Base-by-base conservation (phyloP, 2,888 invertebrate species). In the Callyntrura guangdongensis region DNA sequence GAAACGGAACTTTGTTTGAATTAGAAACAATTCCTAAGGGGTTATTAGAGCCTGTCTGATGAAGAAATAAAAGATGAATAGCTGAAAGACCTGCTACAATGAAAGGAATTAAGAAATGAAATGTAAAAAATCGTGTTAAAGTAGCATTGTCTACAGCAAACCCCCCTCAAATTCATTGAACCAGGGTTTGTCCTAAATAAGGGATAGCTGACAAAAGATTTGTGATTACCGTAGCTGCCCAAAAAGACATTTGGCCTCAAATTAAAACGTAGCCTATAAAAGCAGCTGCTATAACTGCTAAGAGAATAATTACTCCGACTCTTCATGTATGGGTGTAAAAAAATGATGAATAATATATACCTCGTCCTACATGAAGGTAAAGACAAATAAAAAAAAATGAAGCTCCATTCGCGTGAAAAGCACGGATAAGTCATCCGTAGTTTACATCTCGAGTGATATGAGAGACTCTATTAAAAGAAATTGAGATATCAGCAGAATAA, bases 231-330 rank as follows among this genome's bases (percentile, higher is more conserved):
- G 97, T 97, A 0, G 97, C 97, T 0, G 97, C 97, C 96, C 97
- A 97, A 95, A 97, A 97, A 0, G 97, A 97, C 96, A 97, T 97
- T 96, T 97, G 97, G 8, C 97, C 97, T 95, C 97, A 97, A 0
- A 97, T 97, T 94, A 97, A 92, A 0, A 97, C 97, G 95, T 97
- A 97, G 0, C 97, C 97, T 96, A 97, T 95, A 95, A 97, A 97
- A 25, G 97, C 97, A 77, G 97, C 96, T 94, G 95, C 96, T 96
- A 97, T 97, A 92, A 96, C 95, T 95, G 96, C 84, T 94, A 97
- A 96, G 95, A 97, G 95, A 94, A 97, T 96, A 91, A 96, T 95
- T 81, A 96, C 95, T 83, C 97, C 97, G 0, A 96, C 94, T 94
- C 96, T 94, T 97, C 97, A 97, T 0, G 96, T 96, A 92, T 95